Evolutionary conservation across 2,113 vertebrate genomes (phyloP).

Genomic region (Chloropsis hardwickii): DNA sequence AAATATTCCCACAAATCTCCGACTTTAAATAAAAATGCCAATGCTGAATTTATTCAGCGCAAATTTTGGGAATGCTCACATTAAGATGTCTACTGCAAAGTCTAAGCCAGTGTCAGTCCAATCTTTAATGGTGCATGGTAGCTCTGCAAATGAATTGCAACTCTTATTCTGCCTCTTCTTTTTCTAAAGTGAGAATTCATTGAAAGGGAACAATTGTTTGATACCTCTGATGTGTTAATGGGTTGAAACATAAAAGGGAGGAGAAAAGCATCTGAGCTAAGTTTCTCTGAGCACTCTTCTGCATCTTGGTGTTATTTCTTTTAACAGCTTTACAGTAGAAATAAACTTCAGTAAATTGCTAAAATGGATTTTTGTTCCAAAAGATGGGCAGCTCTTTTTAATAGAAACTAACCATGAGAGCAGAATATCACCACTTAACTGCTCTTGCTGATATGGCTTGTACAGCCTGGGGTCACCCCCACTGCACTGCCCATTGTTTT

Average conservation of each 20-base stretch:
- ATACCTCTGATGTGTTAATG: not conserved
- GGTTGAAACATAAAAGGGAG: not conserved
- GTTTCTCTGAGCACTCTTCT: not conserved
- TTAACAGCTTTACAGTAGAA: not conserved
- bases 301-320: not conserved
- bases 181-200: not conserved
- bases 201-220: not conserved
- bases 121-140: not conserved
- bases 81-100: not conserved
- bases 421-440: not conserved
- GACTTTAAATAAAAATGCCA: not conserved
- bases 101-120: not conserved
- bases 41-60: not conserved
- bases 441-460: not conserved
- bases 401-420: not conserved
- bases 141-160: not conserved
- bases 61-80: not conserved
- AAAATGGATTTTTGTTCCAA: not conserved
- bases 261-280: not conserved
- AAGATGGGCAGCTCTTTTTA: not conserved
- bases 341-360: not conserved
- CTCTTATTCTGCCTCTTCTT: not conserved
- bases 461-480: not conserved
- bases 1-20: not conserved
- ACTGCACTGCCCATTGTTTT: not conserved